These are phyloP conservation scores for Trematomus bernacchii DNA, from an alignment of 2,797 vertebrate species.

Conservation along the genomic window DNA sequence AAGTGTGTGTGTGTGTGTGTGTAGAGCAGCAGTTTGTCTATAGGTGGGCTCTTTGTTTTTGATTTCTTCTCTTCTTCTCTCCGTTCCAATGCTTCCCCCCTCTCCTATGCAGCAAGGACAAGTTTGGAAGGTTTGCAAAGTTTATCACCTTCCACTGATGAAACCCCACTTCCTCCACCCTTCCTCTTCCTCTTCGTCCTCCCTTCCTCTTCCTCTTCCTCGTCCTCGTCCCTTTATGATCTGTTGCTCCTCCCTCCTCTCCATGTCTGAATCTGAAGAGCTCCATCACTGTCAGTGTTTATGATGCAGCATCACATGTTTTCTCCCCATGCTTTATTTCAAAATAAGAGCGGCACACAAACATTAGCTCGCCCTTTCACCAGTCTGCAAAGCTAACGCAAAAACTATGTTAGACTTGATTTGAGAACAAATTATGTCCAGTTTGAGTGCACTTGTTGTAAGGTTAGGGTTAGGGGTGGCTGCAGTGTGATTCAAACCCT, in stretches of 20 bases:
- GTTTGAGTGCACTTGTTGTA: too few relatives aligned
- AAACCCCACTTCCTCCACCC: slow-evolving; percentile 69
- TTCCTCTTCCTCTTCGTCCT: slow-evolving; percentile 66
- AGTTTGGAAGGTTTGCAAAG: slow-evolving; percentile 99
- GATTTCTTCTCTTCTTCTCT: slow-evolving; percentile 99
- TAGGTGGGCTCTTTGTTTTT: slow-evolving; percentile 84
- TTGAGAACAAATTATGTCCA: too few relatives aligned
- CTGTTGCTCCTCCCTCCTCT: slow-evolving; percentile 73
- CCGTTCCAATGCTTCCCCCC: slow-evolving; percentile 98
- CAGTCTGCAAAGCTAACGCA: not conserved
- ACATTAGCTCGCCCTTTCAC: not conserved
- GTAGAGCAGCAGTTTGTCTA: slow-evolving; percentile 71
- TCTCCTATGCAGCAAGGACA: slow-evolving; percentile 98
- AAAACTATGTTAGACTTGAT: not conserved
- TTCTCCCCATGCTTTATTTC: slow-evolving; percentile 5
- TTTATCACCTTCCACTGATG: slow-evolving; percentile 97
- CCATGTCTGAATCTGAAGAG: slow-evolving; percentile 68
- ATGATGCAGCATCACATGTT: slow-evolving; percentile 5
- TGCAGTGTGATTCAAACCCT: too few relatives aligned
- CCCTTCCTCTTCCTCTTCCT: slow-evolving; percentile 52
- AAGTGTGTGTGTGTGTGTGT: slow-evolving; percentile 25
- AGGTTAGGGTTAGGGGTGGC: too few relatives aligned
- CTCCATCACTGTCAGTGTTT: slow-evolving; percentile 47
- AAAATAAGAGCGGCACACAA: not conserved
- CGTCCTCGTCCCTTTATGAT: slow-evolving; percentile 79